Evolutionary conservation across 2,113 vertebrate genomes (phyloP).

Genomic region (Echinops telfairi): DNA sequence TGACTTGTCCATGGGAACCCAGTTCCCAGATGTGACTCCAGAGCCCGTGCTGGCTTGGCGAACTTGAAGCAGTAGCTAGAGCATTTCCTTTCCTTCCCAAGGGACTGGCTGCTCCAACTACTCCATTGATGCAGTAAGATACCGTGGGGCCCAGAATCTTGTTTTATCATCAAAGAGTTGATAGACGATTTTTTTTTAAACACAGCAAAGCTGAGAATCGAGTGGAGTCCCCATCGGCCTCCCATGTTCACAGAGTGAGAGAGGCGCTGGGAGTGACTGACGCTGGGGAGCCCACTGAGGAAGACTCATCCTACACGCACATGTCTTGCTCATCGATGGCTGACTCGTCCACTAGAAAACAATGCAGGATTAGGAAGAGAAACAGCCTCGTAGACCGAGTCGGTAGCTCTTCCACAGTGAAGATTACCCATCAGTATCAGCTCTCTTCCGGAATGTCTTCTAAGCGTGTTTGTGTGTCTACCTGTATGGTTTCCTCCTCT

Average conservation of each 20-base stretch:
- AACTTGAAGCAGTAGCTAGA: conserved; percentile 27
- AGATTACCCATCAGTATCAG: background rate
- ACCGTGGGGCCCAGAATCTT: background rate
- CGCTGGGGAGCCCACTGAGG: background rate
- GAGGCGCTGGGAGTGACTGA: conserved; percentile 29
- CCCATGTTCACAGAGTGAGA: conserved; percentile 1
- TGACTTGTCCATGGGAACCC: background rate
- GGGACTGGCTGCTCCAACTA: conserved; percentile 12
- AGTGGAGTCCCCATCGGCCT: background rate
- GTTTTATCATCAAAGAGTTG: conserved; percentile 25
- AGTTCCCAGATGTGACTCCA: background rate
- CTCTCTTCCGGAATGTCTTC: background rate
- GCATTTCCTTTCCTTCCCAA: conserved; percentile 45
- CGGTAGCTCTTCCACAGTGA: conserved; percentile 1
- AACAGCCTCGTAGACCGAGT: background rate
- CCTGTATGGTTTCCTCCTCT: background rate
- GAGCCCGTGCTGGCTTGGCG: background rate
- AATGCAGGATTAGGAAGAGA: background rate
- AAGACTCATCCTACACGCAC: background rate
- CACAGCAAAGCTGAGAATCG: conserved; percentile 40
- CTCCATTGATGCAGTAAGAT: conserved; percentile 48
- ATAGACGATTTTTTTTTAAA: conserved; percentile 35
- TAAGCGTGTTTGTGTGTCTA: background rate
- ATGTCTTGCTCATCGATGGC: background rate
- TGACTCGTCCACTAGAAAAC: background rate